phyloP scores from a whole-genome alignment of 2,113 vertebrate genomes.

The Choloepus hoffmanni region DNA sequence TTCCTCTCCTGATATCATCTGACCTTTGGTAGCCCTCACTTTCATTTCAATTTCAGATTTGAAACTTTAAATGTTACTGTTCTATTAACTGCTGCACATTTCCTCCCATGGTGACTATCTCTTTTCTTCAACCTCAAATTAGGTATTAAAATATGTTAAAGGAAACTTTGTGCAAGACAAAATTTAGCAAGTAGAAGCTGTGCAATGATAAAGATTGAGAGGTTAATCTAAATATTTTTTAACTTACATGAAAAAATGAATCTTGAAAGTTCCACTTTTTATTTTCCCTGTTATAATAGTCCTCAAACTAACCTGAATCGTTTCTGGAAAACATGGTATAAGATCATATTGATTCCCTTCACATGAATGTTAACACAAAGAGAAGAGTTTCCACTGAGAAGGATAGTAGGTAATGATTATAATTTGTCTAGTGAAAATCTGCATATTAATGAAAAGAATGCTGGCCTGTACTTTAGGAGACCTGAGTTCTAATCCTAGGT shows the following conservation, averaged over 20 bases:
- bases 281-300: neutral
- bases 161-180: neutral
- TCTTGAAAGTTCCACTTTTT: neutral
- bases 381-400: neutral
- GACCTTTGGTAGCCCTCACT: constrained; percentile 21
- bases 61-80: constrained; percentile 41
- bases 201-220: neutral
- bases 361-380: neutral
- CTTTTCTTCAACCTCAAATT: constrained; percentile 37
- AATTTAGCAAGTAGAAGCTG: neutral
- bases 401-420: neutral
- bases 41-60: constrained; percentile 70
- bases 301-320: neutral
- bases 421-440: neutral
- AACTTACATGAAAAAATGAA: neutral
- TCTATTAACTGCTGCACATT: neutral
- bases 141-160: constrained; percentile 23
- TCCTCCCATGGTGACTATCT: neutral
- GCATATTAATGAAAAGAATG: neutral
- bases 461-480: neutral
- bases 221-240: neutral
- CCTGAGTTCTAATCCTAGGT: neutral
- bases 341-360: neutral
- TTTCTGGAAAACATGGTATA: neutral
- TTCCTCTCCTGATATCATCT: constrained; percentile 48